Percentiles rank a stretch among this genome's conserved stretches.
Conservation (phyloP, 1,140 invertebrate species). For the Drosophila serrata region DNA sequence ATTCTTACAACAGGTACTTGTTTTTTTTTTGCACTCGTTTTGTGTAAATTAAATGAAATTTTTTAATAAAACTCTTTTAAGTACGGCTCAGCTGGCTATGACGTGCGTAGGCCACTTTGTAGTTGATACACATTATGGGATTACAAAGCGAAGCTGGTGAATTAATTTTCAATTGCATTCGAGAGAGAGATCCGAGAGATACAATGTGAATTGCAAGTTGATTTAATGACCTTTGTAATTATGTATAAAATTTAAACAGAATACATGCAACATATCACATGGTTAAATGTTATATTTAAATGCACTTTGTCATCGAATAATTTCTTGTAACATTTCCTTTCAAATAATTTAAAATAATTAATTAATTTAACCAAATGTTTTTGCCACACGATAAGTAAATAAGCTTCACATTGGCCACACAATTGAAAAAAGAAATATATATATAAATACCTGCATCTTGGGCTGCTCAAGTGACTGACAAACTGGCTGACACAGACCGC, state of each 20-base stretch:
- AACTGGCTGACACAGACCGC: slow-evolving; percentile 54
- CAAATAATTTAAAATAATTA: not conserved
- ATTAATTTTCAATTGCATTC: slow-evolving; percentile 50
- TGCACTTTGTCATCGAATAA: not conserved
- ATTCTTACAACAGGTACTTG: slow-evolving; percentile 23
- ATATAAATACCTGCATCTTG: slow-evolving; percentile 10
- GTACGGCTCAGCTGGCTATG: slow-evolving; percentile 54
- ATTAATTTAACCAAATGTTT: not conserved
- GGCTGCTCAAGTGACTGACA: slow-evolving; percentile 31
- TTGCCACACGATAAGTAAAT: slow-evolving; percentile 7
- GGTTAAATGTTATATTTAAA: no score
- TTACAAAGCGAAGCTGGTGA: slow-evolving; percentile 38
- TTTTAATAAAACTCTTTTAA: slow-evolving; percentile 62
- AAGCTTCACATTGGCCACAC: slow-evolving; percentile 20
- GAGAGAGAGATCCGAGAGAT: slow-evolving; percentile 8
- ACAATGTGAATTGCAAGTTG: not conserved
- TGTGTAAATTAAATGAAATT: slow-evolving; percentile 69
- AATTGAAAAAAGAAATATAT: slow-evolving; percentile 30
- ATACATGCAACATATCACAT: not conserved
- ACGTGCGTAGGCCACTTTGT: slow-evolving; percentile 51
- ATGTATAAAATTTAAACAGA: not conserved
- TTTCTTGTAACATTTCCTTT: not conserved
- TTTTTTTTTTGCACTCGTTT: slow-evolving; percentile 38
- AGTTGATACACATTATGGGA: slow-evolving; percentile 53
- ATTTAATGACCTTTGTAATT: slow-evolving; percentile 3